phyloP scores from a whole-genome alignment of 2,888 invertebrate species.

The Dioctria linearis region DNA sequence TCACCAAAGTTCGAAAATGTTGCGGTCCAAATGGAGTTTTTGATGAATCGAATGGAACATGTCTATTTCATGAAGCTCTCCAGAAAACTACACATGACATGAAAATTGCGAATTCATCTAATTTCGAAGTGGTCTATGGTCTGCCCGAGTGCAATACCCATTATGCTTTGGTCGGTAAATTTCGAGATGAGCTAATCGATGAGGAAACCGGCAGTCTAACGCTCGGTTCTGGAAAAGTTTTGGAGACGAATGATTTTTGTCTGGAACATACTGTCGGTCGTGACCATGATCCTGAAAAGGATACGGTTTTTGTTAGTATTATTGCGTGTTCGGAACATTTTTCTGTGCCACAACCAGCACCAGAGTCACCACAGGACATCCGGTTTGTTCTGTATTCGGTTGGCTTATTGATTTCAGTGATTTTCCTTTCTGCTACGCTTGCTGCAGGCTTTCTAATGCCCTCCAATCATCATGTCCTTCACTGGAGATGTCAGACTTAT shows the following conservation, averaged over 20 bases:
- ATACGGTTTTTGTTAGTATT: constrained; percentile 72
- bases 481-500: constrained; percentile 91
- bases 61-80: constrained; percentile 66
- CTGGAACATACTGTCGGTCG: constrained; percentile 60
- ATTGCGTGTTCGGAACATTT: constrained; percentile 77
- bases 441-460: constrained; percentile 85
- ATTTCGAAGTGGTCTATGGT: constrained; percentile 71
- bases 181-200: constrained; percentile 72
- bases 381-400: constrained; percentile 83
- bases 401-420: constrained; percentile 84
- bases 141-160: constrained; percentile 74
- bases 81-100: not conserved
- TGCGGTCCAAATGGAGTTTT: constrained; percentile 79
- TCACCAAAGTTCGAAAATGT: constrained; percentile 76
- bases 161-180: constrained; percentile 75
- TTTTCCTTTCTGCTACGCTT: constrained; percentile 86
- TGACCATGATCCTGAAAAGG: constrained; percentile 35
- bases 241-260: constrained; percentile 61
- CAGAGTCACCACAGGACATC: constrained; percentile 63
- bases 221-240: constrained; percentile 70
- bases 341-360: constrained; percentile 62
- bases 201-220: constrained; percentile 73
- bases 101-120: constrained; percentile 64
- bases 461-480: constrained; percentile 87
- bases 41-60: constrained; percentile 74